These are phyloP conservation scores for Nomia melanderi DNA, from an alignment of 1,140 invertebrate genomes.

Conservation along the genomic window DNA sequence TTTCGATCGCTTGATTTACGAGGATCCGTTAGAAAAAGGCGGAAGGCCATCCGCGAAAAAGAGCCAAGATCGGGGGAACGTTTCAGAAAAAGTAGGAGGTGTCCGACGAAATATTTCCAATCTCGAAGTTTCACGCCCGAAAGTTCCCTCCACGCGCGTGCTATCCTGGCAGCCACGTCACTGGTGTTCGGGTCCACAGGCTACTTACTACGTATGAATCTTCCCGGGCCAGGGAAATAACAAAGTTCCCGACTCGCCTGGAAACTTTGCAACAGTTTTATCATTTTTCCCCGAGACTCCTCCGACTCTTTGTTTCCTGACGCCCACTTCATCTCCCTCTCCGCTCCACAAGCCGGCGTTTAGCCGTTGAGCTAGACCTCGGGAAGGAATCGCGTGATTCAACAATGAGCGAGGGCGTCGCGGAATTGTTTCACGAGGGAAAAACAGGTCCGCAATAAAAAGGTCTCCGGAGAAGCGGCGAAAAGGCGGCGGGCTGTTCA, in stretches of 20 bases:
- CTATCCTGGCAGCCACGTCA: slow-evolving; percentile 38
- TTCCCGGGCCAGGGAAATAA: slow-evolving; percentile 53
- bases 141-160: slow-evolving; percentile 48
- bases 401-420: slow-evolving; percentile 21
- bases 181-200: background rate
- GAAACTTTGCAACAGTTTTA: slow-evolving; percentile 58
- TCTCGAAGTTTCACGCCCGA: slow-evolving; percentile 58
- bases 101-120: slow-evolving; percentile 62
- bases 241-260: slow-evolving; percentile 49
- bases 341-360: background rate
- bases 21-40: background rate
- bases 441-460: slow-evolving; percentile 25
- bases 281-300: slow-evolving; percentile 39
- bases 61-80: background rate
- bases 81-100: slow-evolving; percentile 11
- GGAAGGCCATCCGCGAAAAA: background rate
- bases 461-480: background rate
- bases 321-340: background rate
- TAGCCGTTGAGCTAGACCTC: background rate
- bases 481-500: background rate
- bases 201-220: slow-evolving; percentile 58
- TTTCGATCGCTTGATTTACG: slow-evolving; percentile 59
- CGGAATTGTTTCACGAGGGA: slow-evolving; percentile 41
- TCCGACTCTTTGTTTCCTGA: background rate
- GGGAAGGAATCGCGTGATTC: slow-evolving; percentile 26